Base-by-base conservation (phyloP, 2,113 vertebrate species). In the Dinomys branickii region DNA sequence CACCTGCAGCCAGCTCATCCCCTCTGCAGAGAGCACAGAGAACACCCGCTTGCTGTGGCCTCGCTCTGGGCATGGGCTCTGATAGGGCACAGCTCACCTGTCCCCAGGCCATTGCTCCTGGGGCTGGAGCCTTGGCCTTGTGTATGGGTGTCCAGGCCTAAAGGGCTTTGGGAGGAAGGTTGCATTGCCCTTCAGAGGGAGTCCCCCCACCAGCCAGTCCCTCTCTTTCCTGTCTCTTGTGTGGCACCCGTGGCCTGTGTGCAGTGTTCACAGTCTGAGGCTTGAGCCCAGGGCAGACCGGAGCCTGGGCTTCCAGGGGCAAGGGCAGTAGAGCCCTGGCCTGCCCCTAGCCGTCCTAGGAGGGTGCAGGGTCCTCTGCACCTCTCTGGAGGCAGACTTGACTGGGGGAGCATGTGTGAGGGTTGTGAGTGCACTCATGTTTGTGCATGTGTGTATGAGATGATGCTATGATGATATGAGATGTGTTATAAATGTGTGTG, bases 291-390 rank as follows among this genome's bases (percentile, higher is more conserved):
- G 59, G 8, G 20, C 14, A 3, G 81, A 28, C 24, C 38, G 5
- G 26, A 28, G 11, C 33, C 28, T 19, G 14, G 41, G 77, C 38
- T 85, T 85, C 50, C 19, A 50, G 65, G 33, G 14, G 2, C 44
- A 12, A 41, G 20, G 50, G 59, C 20, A 10, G 41, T 5, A 5
- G 8, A 11, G 22, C n/a, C 3, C 0, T 0, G 1, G 10, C 63
- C 82, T 22, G 28, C 54, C 41, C 50, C 63, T 10, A 3, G 52
- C 24, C 20, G 41, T 54, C 71, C 2, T 56, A 61, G n/a, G 47
- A n/a, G 38, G 59, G n/a, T 0, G 7, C 28, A 5, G 35, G 75
- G 33, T 78, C 17, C 61, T 95, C 24, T 56, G 61, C 47, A 58
- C 38, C 4, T 81, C 63, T 47, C 73, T 30, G 22, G 47, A 86